phyloP scores from a whole-genome alignment of 2,888 invertebrate species.

The Ellobium chinense region DNA sequence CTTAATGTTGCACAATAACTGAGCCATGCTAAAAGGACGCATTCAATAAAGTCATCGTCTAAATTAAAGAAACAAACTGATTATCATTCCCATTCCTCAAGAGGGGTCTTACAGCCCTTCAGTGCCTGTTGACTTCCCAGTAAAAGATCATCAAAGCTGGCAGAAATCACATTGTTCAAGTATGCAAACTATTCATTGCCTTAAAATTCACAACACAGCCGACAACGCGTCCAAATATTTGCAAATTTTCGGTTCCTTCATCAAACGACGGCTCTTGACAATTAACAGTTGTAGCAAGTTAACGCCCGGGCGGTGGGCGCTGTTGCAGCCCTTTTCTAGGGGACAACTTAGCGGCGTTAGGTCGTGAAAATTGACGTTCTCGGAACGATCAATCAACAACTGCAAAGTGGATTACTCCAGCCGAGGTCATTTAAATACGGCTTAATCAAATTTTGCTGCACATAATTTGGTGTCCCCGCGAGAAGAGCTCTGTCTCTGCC shows the following conservation, averaged over 20 bases:
- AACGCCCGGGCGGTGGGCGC: conserved; percentile 18
- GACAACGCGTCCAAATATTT: conserved; percentile 32
- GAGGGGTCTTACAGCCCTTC: no score
- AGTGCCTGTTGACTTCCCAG: no score
- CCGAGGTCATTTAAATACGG: conserved; percentile 54
- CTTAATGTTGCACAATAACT: no score
- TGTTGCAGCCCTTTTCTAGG: conserved; percentile 10
- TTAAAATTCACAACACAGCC: conserved; percentile 33
- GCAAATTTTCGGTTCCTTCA: conserved; percentile 20
- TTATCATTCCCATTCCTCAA: no score
- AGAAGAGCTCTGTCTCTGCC: conserved; percentile 43
- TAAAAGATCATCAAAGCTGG: conserved; percentile 3
- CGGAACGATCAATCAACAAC: conserved; percentile 45
- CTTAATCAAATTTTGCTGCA: conserved; percentile 54
- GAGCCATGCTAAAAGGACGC: no score
- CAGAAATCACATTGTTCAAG: conserved; percentile 2
- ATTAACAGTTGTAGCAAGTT: conserved; percentile 39
- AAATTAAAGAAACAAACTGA: no score
- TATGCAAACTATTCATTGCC: conserved; percentile 35
- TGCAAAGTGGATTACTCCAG: conserved; percentile 53
- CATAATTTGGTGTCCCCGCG: conserved; percentile 46
- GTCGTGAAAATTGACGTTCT: conserved; percentile 41
- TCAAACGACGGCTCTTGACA: conserved; percentile 29
- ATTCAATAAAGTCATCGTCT: no score
- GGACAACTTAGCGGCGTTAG: conserved; percentile 36